Evolutionary conservation across 2,888 invertebrate genomes (phyloP).

Genomic region (Ectemnius cavifrons): DNA sequence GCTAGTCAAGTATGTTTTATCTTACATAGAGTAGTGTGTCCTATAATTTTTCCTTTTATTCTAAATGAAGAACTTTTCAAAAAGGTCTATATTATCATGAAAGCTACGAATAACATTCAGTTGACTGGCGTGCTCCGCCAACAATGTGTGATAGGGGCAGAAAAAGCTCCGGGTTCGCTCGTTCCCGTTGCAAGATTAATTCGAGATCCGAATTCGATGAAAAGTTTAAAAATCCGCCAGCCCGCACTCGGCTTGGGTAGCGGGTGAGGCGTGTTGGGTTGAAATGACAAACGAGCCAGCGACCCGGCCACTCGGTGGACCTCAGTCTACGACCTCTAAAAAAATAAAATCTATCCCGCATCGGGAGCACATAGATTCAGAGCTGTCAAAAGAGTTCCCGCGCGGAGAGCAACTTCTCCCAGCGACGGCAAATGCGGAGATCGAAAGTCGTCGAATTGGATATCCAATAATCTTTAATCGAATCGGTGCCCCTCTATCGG

Average conservation of each 20-base stretch:
- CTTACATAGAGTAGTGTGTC: neutral
- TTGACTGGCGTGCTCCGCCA: too few species aligned
- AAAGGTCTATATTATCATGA: neutral
- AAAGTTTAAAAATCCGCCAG: neutral
- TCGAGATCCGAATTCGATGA: conserved; percentile 6
- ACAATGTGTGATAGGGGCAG: neutral
- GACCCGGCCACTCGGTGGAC: neutral
- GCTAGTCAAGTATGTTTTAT: neutral
- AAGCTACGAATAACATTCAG: neutral
- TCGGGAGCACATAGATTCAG: neutral
- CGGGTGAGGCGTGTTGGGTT: neutral
- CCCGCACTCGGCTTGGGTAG: neutral
- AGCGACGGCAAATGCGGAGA: neutral
- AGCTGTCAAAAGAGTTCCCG: neutral
- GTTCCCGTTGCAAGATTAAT: neutral
- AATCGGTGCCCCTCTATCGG: too few species aligned
- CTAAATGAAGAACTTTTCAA: neutral
- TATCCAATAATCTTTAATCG: neutral
- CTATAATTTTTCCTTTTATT: neutral
- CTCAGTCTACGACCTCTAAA: neutral
- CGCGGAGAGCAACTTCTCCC: neutral
- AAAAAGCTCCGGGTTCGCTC: neutral
- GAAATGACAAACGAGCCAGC: conserved; percentile 3
- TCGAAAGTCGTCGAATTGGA: neutral
- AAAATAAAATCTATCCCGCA: conserved; percentile 4